A percentile compares a stretch with the other conserved stretches of the same genome.
Conservation (phyloP, 2,888 invertebrate species). For the Tanaodytes sp. region DNA sequence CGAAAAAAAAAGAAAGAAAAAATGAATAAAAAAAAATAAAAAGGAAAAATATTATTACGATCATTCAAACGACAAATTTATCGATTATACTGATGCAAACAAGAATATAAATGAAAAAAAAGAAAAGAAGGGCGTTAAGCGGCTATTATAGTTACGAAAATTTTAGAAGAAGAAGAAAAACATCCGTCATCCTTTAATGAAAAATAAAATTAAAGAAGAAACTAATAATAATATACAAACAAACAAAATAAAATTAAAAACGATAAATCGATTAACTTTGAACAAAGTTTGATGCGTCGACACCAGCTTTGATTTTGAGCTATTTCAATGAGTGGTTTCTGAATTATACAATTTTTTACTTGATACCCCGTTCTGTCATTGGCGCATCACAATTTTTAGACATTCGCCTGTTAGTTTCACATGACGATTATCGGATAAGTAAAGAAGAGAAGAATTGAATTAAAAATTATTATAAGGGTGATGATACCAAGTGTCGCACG, state of each 20-base stretch:
- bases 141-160: conserved; percentile 52
- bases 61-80: conserved; percentile 52
- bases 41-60: conserved; percentile 29
- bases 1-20: conserved; percentile 17
- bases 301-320: conserved; percentile 23
- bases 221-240: conserved; percentile 46
- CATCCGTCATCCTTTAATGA: conserved; percentile 52
- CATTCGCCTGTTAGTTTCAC: conserved; percentile 21
- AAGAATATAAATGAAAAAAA: conserved; percentile 45
- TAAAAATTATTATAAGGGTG: conserved; percentile 18
- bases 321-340: conserved; percentile 2
- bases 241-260: conserved; percentile 44
- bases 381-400: conserved; percentile 12
- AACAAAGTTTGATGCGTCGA: conserved; percentile 60
- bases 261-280: conserved; percentile 54
- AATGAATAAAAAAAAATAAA: conserved; percentile 12
- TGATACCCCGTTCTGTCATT: conserved; percentile 27
- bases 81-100: conserved; percentile 48
- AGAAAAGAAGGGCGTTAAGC: conserved; percentile 53
- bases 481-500: conserved; percentile 45
- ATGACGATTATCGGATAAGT: conserved; percentile 16
- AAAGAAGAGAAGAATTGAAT: neutral
- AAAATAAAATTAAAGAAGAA: conserved; percentile 35
- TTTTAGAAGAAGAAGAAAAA: conserved; percentile 52
- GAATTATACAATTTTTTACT: conserved; percentile 19